These are phyloP conservation scores for Aphaenogaster ashmeadi DNA, from an alignment of 1,140 invertebrate species.

Conservation along the genomic window DNA sequence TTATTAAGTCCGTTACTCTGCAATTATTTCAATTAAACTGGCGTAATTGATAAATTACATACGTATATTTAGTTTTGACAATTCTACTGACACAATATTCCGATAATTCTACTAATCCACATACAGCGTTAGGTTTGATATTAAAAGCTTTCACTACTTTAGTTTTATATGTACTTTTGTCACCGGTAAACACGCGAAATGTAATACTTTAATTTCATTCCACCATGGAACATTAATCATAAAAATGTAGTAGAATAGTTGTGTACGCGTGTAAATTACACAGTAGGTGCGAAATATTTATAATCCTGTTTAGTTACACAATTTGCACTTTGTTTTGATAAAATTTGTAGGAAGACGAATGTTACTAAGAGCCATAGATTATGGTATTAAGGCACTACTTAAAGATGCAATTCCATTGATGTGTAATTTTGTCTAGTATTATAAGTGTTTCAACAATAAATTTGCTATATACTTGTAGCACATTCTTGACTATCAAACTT, in stretches of 20 bases:
- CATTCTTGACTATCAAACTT: constrained; percentile 59
- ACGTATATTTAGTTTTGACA: constrained; percentile 39
- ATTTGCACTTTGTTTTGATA: constrained; percentile 57
- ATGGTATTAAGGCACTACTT: constrained; percentile 71
- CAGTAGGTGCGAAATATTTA: constrained; percentile 34
- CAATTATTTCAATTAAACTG: background rate
- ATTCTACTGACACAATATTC: constrained; percentile 33
- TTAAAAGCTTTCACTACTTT: constrained; percentile 44
- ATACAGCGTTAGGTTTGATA: constrained; percentile 43
- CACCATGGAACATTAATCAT: constrained; percentile 12
- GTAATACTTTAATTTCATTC: constrained; percentile 29
- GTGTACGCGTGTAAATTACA: constrained; percentile 37
- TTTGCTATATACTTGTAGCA: constrained; percentile 52
- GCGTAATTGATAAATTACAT: constrained; percentile 14
- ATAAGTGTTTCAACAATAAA: constrained; percentile 58
- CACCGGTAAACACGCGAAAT: constrained; percentile 1
- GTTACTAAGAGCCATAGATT: constrained; percentile 64
- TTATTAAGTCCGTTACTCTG: constrained; percentile 45
- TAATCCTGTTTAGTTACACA: constrained; percentile 48
- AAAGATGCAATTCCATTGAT: constrained; percentile 58
- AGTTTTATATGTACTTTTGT: constrained; percentile 56
- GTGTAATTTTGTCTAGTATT: constrained; percentile 59
- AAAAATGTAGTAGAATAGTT: constrained; percentile 48
- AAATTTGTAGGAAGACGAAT: constrained; percentile 39
- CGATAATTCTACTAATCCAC: constrained; percentile 21